phyloP scores from a whole-genome alignment of 2,113 vertebrate genomes.

The Cathartes aura region DNA sequence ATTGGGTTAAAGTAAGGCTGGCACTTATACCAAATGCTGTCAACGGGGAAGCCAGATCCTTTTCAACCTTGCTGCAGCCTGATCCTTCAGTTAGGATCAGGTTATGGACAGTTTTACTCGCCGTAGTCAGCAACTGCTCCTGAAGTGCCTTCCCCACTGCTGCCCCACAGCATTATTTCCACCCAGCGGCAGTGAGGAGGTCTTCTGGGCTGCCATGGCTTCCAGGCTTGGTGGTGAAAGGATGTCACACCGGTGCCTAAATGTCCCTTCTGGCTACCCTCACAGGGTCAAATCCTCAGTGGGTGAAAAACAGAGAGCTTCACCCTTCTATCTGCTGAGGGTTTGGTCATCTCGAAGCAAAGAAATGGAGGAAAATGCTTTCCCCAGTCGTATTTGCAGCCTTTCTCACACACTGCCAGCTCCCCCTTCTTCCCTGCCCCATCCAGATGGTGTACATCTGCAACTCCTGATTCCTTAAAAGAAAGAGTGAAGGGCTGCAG shows the following conservation, averaged over 20 bases:
- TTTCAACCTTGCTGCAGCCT: neutral
- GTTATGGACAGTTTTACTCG: neutral
- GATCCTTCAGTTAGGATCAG: neutral
- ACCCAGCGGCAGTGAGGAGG: accelerated
- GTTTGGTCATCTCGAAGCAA: neutral
- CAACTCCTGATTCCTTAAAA: neutral
- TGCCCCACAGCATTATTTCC: accelerated
- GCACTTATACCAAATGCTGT: neutral
- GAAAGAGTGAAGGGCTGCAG: neutral
- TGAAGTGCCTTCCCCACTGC: accelerated
- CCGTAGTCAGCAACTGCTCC: neutral
- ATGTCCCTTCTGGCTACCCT: neutral
- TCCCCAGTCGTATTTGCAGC: accelerated
- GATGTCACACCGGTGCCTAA: accelerated
- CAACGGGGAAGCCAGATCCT: neutral
- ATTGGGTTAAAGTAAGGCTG: neutral
- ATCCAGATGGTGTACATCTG: neutral
- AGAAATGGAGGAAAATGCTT: accelerated
- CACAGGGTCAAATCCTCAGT: neutral
- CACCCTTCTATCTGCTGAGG: neutral
- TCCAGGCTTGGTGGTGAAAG: neutral
- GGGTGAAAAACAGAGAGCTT: neutral
- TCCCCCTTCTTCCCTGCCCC: neutral
- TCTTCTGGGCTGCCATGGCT: neutral
- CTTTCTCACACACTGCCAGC: neutral